These are phyloP conservation scores for Bhutanitis thaidina DNA, from an alignment of 2,888 invertebrate species.

Conservation along the genomic window DNA sequence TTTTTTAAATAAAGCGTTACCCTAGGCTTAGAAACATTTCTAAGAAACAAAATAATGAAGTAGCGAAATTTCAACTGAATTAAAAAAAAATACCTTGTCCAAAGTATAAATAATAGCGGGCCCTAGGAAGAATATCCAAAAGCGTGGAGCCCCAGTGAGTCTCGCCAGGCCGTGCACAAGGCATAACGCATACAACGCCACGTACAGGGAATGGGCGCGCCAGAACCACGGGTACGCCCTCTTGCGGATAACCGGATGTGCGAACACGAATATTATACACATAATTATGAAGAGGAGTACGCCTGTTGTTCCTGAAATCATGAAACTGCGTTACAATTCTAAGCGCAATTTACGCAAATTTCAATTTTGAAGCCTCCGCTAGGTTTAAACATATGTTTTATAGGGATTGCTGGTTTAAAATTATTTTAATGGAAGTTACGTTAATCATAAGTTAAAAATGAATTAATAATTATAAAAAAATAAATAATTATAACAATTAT, in stretches of 20 bases:
- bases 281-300: conserved; percentile 93
- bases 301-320: conserved; percentile 87
- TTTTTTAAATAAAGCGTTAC: too few species aligned
- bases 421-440: too few species aligned
- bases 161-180: conserved; percentile 94
- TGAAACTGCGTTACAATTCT: not conserved
- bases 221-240: conserved; percentile 97
- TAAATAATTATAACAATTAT: too few species aligned
- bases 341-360: too few species aligned
- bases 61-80: too few species aligned
- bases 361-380: too few species aligned
- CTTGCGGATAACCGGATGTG: conserved; percentile 94
- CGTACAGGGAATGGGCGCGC: conserved; percentile 94
- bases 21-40: too few species aligned
- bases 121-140: conserved; percentile 96
- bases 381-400: too few species aligned
- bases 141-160: conserved; percentile 93
- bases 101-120: conserved; percentile 94
- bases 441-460: too few species aligned
- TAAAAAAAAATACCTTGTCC: conserved; percentile 83
- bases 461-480: too few species aligned
- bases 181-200: conserved; percentile 90
- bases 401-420: too few species aligned
- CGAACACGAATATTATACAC: conserved; percentile 98
- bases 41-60: too few species aligned